A percentile compares a stretch with the other conserved stretches of the same genome.
These are phyloP conservation scores for Epizoanthus ramosus DNA, from an alignment of 92 coral and sea anemone genomes.

Conservation along the genomic window DNA sequence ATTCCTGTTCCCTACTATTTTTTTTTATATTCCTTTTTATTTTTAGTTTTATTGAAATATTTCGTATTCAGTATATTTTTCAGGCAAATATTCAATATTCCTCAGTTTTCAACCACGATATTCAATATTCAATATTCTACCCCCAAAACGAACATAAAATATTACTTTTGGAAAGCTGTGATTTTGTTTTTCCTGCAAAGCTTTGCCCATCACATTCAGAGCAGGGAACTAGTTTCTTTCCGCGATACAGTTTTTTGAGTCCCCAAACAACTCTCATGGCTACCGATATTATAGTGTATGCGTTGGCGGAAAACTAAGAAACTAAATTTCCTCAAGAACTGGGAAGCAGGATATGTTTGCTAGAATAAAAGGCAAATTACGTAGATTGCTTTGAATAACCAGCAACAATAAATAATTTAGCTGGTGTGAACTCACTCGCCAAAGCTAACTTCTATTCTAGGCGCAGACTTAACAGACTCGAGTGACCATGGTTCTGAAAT, in stretches of 20 bases:
- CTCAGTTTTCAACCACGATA: too few species aligned
- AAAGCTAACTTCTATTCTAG: background rate
- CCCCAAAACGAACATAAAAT: too few species aligned
- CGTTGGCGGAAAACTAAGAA: background rate
- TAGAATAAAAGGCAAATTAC: background rate
- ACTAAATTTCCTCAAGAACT: background rate
- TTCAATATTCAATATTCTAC: too few species aligned
- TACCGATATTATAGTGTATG: background rate
- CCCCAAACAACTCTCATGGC: background rate
- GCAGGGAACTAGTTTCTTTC: background rate
- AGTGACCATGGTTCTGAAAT: background rate
- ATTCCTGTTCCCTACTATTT: too few species aligned
- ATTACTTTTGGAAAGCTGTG: constrained; percentile 15
- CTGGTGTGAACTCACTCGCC: background rate
- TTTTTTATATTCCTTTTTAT: too few species aligned
- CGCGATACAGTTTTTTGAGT: background rate
- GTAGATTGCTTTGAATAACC: background rate
- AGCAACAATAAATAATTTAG: constrained; percentile 19
- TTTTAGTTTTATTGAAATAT: too few species aligned
- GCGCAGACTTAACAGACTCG: background rate
- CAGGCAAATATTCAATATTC: too few species aligned
- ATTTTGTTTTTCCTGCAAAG: background rate
- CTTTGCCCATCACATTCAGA: background rate
- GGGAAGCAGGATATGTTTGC: background rate
- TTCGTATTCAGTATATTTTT: too few species aligned